phyloP scores from a whole-genome alignment of 1,140 invertebrate genomes.

The Dendroctonus valens region DNA sequence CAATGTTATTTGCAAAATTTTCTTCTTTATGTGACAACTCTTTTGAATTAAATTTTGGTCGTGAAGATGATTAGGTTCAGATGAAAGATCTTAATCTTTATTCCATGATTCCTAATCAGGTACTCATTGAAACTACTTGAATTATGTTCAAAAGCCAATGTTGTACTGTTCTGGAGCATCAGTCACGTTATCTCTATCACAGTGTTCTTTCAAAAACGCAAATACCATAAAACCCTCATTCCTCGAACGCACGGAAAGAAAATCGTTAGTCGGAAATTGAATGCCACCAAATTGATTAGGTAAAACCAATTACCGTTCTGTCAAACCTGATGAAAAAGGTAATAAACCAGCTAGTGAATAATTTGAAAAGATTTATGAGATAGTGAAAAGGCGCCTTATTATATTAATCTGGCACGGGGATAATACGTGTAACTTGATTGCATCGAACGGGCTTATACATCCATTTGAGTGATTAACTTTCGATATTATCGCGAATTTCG shows the following conservation, averaged over 20 bases:
- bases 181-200: too few relatives aligned
- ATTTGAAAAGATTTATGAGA: constrained; percentile 22
- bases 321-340: constrained; percentile 31
- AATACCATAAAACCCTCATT: too few relatives aligned
- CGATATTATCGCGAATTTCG: neutral
- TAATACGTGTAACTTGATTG: constrained; percentile 8
- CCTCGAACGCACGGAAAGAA: constrained; percentile 9
- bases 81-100: too few relatives aligned
- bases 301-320: constrained; percentile 31
- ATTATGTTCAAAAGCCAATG: too few relatives aligned
- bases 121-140: too few relatives aligned
- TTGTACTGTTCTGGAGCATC: too few relatives aligned
- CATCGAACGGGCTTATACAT: neutral
- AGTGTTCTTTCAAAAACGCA: too few relatives aligned
- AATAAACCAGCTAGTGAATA: constrained; percentile 26
- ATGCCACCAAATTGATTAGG: constrained; percentile 26
- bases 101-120: too few relatives aligned
- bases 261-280: constrained; percentile 13
- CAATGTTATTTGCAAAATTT: too few relatives aligned
- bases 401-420: constrained; percentile 11
- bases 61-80: too few relatives aligned
- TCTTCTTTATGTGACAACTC: too few relatives aligned
- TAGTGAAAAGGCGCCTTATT: constrained; percentile 16
- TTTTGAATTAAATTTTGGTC: too few relatives aligned
- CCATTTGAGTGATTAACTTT: constrained; percentile 5